phyloP scores from a whole-genome alignment of 2,888 invertebrate species.

The Hyposoter didymator region DNA sequence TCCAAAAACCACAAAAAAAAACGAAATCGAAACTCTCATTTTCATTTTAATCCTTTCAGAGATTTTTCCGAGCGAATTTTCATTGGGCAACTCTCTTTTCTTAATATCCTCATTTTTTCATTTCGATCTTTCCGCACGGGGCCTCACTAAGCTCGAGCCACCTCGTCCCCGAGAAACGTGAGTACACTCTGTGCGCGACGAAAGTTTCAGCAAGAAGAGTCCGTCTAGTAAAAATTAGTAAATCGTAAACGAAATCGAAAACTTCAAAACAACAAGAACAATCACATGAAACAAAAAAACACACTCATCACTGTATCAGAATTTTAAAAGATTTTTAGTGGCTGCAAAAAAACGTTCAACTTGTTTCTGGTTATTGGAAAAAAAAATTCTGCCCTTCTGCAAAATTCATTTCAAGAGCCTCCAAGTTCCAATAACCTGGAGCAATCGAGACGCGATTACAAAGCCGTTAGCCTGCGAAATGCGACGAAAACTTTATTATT shows the following conservation, averaged over 20 bases:
- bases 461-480: constrained; percentile 48
- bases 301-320: constrained; percentile 69
- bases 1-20: constrained; percentile 70
- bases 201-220: constrained; percentile 71
- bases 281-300: constrained; percentile 71
- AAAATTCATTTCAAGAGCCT: background rate
- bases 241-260: constrained; percentile 29
- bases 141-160: constrained; percentile 38
- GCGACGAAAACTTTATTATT: constrained; percentile 37
- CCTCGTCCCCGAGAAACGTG: constrained; percentile 74
- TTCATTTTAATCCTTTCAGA: constrained; percentile 25
- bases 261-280: constrained; percentile 68
- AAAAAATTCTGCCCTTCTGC: constrained; percentile 2
- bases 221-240: constrained; percentile 6
- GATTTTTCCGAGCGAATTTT: background rate
- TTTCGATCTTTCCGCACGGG: constrained; percentile 30
- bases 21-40: background rate
- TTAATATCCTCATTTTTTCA: background rate
- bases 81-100: constrained; percentile 21
- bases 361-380: background rate
- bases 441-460: constrained; percentile 7
- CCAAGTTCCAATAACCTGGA: constrained; percentile 16
- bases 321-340: constrained; percentile 43
- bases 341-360: constrained; percentile 5
- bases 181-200: constrained; percentile 72